Evolutionary conservation across 92 coral and sea anemone genomes (phyloP), one percentile per base, ranked within the genome.

Genomic region (Heteractis magnifica): DNA sequence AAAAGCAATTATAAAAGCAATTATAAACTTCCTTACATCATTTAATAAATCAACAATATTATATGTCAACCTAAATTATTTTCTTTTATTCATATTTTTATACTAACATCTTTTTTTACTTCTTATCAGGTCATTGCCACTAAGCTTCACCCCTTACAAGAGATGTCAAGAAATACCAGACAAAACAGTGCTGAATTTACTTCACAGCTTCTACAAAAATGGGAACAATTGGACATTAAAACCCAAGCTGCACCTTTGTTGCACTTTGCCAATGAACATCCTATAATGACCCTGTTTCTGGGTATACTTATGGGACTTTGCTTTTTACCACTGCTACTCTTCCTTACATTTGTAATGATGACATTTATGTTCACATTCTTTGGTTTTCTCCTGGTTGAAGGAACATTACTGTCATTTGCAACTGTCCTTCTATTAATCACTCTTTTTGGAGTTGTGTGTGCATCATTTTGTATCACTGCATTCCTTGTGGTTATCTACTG

Each of bases 301-400:
- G 82, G 87, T 4, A 64, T 91, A 55, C 86, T 87, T 19, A 50
- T 79, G 0, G 90, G 88, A 44, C 87, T 93, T 16, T 77, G 94
- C 19, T 74, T 87, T 12, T 75, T 91, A 23, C 97, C 97, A 6
- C 16, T 91, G 15, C 72, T 93, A 59, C 13, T 93, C 75, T 93
- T 93, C 77, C 16, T 82, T 21, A 86, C 87, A 44, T 93, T 93
- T 56, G 89, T 88, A 1, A 8, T 87, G 23, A 85, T 84, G 53
- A 84, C 93, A 44, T 77, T 91, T 34, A 3, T 91, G 68, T 82
- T 91, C 64, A 81, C 92, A 18, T 18, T 91, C 6, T 50, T 93
- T 71, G 92, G 91, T 44, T 93, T 93, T 77, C 77, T 92, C 65
- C 78, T 93, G 75, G 78, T 91, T 8, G 97, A 93, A 91, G 94